These are phyloP conservation scores for Pocillopora grandis DNA, from an alignment of 92 coral and sea anemone genomes.

Conservation along the genomic window DNA sequence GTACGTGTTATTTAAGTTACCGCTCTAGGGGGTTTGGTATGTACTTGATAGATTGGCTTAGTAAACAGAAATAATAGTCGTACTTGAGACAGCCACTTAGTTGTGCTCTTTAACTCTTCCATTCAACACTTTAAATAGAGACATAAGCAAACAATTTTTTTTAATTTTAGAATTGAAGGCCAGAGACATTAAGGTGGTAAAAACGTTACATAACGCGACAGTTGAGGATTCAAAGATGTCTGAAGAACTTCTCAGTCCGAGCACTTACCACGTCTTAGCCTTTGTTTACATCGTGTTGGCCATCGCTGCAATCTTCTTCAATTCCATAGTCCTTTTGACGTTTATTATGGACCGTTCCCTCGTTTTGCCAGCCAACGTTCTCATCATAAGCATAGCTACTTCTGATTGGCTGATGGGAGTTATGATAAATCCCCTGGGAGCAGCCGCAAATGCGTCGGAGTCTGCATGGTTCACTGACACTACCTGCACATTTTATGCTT, in stretches of 20 bases:
- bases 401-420: slow-evolving; percentile 50
- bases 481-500: slow-evolving; percentile 46
- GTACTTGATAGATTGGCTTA: too few species aligned
- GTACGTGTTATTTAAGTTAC: too few species aligned
- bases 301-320: slow-evolving; percentile 18
- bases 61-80: too few species aligned
- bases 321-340: slow-evolving; percentile 40
- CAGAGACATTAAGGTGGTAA: too few species aligned
- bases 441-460: slow-evolving; percentile 22
- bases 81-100: too few species aligned
- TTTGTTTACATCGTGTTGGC: slow-evolving; percentile 30
- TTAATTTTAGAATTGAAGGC: too few species aligned
- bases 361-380: slow-evolving; percentile 40
- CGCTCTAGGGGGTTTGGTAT: too few species aligned
- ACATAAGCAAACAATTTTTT: too few species aligned
- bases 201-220: too few species aligned
- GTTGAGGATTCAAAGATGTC: background rate
- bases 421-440: slow-evolving; percentile 44
- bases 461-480: slow-evolving; percentile 13
- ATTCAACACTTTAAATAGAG: too few species aligned
- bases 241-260: background rate
- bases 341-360: slow-evolving; percentile 49
- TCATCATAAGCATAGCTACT: slow-evolving; percentile 47
- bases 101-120: too few species aligned
- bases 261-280: slow-evolving; percentile 15